phyloP scores from a whole-genome alignment of 2,113 vertebrate species.

The Tor tambroides region DNA sequence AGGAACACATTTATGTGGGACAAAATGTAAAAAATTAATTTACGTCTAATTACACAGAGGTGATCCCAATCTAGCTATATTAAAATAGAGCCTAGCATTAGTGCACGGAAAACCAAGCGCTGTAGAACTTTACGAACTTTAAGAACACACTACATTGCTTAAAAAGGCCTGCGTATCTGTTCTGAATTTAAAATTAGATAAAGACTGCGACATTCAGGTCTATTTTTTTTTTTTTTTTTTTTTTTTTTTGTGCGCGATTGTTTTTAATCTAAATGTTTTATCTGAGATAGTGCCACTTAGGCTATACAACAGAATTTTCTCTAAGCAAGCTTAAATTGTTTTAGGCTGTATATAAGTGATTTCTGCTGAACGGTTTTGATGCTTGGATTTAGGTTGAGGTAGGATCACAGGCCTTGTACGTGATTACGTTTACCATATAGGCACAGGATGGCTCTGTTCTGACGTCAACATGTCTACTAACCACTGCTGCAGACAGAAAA shows the following conservation, averaged over 20 bases:
- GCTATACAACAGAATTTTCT: no score
- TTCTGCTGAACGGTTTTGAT: not conserved
- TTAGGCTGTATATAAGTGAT: not conserved
- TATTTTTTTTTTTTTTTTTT: no score
- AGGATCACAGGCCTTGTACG: constrained; percentile 61
- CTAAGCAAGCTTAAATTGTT: not conserved
- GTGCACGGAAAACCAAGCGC: not conserved
- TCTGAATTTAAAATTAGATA: not conserved
- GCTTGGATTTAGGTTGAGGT: not conserved
- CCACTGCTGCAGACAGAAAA: constrained; percentile 74
- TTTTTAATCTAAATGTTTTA: not conserved
- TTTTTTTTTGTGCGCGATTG: not conserved
- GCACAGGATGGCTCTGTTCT: constrained; percentile 83
- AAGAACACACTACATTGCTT: not conserved
- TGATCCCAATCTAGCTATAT: not conserved
- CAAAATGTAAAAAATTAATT: not conserved
- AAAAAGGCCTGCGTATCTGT: no score
- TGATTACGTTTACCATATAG: constrained; percentile 78
- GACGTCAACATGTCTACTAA: constrained; percentile 83
- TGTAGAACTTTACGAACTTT: no score
- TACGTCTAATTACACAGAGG: not conserved
- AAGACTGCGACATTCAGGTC: not conserved
- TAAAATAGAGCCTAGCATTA: not conserved
- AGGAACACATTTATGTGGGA: not conserved
- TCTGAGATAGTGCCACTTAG: not conserved